Conservation (phyloP, 2,113 vertebrate genomes). For the Oreochromis tanganicae region DNA sequence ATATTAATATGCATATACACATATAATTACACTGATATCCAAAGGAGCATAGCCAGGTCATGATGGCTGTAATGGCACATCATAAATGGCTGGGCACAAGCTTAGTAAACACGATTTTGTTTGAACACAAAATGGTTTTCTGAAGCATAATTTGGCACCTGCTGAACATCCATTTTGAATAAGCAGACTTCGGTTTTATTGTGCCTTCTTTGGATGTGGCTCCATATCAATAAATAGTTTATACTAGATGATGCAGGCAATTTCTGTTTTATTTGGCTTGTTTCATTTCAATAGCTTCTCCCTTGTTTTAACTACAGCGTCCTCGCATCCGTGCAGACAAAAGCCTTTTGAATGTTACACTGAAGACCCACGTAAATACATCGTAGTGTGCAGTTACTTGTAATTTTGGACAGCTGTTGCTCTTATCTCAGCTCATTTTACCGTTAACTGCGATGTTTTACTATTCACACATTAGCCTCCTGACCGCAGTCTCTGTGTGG, state of each 20-base stretch:
- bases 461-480: conserved; percentile 49
- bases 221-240: neutral
- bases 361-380: neutral
- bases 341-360: neutral
- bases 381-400: neutral
- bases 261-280: neutral
- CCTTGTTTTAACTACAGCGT: neutral
- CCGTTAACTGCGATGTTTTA: neutral
- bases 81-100: neutral
- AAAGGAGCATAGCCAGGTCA: neutral
- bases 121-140: neutral
- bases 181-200: neutral
- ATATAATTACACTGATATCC: neutral
- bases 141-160: neutral
- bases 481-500: conserved; percentile 43
- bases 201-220: neutral
- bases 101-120: neutral
- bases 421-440: neutral
- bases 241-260: rapidly evolving
- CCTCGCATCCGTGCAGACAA: neutral
- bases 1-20: neutral
- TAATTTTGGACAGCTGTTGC: conserved; percentile 24
- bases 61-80: neutral
- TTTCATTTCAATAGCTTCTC: neutral
- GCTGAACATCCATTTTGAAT: neutral